Evolutionary conservation across 2,113 vertebrate species (phyloP), one percentile per base, ranked within the genome.

Genomic region (Oreotrochilus melanogaster): DNA sequence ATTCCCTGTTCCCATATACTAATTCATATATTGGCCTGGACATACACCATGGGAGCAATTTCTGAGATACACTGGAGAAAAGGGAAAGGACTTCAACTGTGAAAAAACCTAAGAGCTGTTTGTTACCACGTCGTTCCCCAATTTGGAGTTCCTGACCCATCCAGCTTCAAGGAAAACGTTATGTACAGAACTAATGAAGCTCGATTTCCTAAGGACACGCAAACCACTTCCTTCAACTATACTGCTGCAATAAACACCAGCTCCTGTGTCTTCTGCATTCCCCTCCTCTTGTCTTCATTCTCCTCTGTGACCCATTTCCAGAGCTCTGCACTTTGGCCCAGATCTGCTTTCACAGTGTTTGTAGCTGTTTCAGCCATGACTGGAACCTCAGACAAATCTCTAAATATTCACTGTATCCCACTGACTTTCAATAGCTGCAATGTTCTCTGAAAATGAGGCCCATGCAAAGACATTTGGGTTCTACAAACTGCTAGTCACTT

Each of bases 231-330:
- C 78, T 93, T 86, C 35, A 79, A 70, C 78, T 53, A n/a, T 94
- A 79, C 56, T 92, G 64, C 47, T 71, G 83, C 82, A 92, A 94
- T 91, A 94, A 97, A 95, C 94, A 94, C 88, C 60, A 94, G 51
- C 51, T 88, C 88, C 56, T 54, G 73, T 51, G 73, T 78, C 56
- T 95, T 91, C 67, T 94, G 67, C 66, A 81, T 83, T 61, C 78
- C 67, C 31, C 54, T 27, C 48, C 47, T 82, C 45, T 83, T 1
- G 0, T 86, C 78, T 73, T 92, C 31, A 43, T 88, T 91, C 66
- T 62, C 54, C 35, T 86, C 51, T 54, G 50, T 73, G 83, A 90
- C 72, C 75, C 37, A 50, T 39, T 93, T 89, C 42, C n/a, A n/a
- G n/a, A n/a, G 51, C 56, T 86, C 33, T 69, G 62, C 51, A 78